A percentile compares a stretch with the other conserved stretches of the same genome.
Conservation (phyloP, 1,140 invertebrate species). For the Bombus breviceps region DNA sequence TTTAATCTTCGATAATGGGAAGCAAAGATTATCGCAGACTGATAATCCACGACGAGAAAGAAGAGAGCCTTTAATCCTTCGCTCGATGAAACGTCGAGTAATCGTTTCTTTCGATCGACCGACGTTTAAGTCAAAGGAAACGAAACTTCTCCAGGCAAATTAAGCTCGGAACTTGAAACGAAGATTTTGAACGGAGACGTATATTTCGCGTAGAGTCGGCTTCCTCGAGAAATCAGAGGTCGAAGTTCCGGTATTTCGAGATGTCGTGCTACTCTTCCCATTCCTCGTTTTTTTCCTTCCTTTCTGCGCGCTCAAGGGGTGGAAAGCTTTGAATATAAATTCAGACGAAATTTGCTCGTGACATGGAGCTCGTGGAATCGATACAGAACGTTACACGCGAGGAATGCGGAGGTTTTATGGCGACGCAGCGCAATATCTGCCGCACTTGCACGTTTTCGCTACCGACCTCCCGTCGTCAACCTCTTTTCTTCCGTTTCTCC, state of each 20-base stretch:
- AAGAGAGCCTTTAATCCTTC: neutral
- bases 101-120: neutral
- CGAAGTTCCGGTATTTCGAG: neutral
- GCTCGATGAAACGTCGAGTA: neutral
- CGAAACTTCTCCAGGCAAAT: neutral
- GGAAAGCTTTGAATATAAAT: slow-evolving; percentile 34
- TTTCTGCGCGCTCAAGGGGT: neutral
- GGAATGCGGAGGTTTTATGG: slow-evolving; percentile 31
- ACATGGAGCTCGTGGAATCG: slow-evolving; percentile 22
- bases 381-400: slow-evolving; percentile 33
- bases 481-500: neutral
- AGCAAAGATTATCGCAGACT: neutral
- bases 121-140: neutral
- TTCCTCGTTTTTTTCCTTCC: neutral
- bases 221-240: neutral
- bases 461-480: neutral
- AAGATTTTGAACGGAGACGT: neutral
- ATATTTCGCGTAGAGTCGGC: neutral
- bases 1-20: too few relatives aligned
- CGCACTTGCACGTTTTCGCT: slow-evolving; percentile 24
- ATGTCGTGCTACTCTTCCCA: neutral
- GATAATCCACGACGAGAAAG: too few relatives aligned
- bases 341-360: slow-evolving; percentile 29
- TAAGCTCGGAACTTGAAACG: neutral
- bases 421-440: slow-evolving; percentile 37